Percentiles rank a stretch among this genome's conserved stretches.
phyloP scores from a whole-genome alignment of 2,797 vertebrate species.

The Mastacembelus armatus region DNA sequence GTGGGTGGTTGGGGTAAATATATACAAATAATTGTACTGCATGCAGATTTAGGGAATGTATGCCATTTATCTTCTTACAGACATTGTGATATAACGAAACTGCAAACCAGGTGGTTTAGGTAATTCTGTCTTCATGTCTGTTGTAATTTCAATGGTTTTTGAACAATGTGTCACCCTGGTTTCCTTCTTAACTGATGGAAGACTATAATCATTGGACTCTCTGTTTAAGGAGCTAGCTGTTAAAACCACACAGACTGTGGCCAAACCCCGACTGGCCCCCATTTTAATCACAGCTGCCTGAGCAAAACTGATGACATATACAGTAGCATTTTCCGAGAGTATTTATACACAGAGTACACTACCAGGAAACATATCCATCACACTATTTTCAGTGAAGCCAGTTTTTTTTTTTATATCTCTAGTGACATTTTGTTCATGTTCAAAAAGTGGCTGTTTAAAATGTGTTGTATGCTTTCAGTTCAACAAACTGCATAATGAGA shows the following conservation, averaged over 20 bases:
- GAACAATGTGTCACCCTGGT: neutral
- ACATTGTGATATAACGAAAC: neutral
- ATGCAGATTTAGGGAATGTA: neutral
- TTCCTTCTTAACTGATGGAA: slow-evolving; percentile 10
- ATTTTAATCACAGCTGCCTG: slow-evolving; percentile 74
- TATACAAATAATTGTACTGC: neutral
- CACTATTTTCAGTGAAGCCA: slow-evolving; percentile 69
- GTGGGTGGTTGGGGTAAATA: too few relatives aligned
- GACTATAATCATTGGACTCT: neutral
- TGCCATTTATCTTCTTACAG: neutral
- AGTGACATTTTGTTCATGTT: slow-evolving; percentile 3
- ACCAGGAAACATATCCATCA: slow-evolving; percentile 68
- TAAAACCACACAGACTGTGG: slow-evolving; percentile 68
- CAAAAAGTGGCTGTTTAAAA: neutral
- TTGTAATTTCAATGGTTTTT: neutral
- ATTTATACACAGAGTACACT: slow-evolving; percentile 77
- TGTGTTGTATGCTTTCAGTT: neutral
- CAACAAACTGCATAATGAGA: neutral
- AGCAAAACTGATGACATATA: slow-evolving; percentile 73
- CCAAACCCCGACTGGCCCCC: slow-evolving; percentile 34
- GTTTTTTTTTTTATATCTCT: slow-evolving; percentile 13
- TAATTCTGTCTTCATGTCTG: neutral
- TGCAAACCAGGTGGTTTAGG: neutral
- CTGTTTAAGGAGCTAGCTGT: slow-evolving; percentile 48
- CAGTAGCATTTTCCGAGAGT: slow-evolving; percentile 75